These are phyloP conservation scores for Conchocele bisecta DNA, from an alignment of 2,888 invertebrate species.

Conservation along the genomic window DNA sequence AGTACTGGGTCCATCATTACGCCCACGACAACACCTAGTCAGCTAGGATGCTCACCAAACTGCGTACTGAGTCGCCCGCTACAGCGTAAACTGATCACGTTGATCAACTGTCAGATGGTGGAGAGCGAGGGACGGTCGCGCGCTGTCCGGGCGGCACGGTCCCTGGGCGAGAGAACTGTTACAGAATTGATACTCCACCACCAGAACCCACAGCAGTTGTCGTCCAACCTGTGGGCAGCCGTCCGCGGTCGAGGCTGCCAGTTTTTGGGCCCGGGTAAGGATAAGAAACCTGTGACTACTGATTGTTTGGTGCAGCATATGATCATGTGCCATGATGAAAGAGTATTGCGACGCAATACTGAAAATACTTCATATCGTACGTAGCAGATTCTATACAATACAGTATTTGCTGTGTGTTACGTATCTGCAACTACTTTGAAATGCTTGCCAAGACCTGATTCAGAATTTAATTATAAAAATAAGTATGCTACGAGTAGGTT, in stretches of 20 bases:
- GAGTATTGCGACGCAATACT: too few species aligned
- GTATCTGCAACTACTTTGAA: too few species aligned
- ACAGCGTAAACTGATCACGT: slow-evolving; percentile 96
- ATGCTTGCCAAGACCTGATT: too few species aligned
- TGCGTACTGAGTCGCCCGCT: slow-evolving; percentile 91
- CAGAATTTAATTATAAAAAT: too few species aligned
- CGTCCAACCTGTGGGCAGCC: slow-evolving; percentile 98
- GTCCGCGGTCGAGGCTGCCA: slow-evolving; percentile 98
- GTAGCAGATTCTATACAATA: too few species aligned
- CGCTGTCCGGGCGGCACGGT: slow-evolving; percentile 88
- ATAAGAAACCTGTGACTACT: too few species aligned
- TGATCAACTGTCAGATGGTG: slow-evolving; percentile 95
- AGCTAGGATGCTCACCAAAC: slow-evolving; percentile 24
- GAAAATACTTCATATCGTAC: too few species aligned
- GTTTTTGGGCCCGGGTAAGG: slow-evolving; percentile 93
- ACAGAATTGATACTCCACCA: slow-evolving; percentile 96
- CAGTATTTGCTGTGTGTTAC: too few species aligned
- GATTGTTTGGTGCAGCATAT: too few species aligned
- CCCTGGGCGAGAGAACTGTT: slow-evolving; percentile 96
- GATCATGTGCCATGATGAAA: too few species aligned
- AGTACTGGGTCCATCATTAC: slow-evolving; percentile 51
- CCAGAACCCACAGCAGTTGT: slow-evolving; percentile 97
- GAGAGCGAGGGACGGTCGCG: slow-evolving; percentile 89
- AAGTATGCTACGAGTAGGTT: too few species aligned
- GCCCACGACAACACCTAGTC: slow-evolving; percentile 10